These are phyloP conservation scores for Alviniconcha marisindica DNA, from an alignment of 1,140 invertebrate species.

Conservation along the genomic window DNA sequence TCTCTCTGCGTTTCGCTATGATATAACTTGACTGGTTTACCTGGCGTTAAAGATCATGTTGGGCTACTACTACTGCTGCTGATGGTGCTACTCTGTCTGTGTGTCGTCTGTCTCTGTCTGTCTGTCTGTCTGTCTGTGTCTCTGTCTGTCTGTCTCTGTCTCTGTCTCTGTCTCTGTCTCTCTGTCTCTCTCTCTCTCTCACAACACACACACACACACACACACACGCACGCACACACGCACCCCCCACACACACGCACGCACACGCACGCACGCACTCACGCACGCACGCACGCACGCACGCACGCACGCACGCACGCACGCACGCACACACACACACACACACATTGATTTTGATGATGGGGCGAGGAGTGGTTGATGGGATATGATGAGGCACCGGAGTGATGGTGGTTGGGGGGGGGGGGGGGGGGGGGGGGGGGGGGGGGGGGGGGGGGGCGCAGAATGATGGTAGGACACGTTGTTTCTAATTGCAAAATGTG, in stretches of 20 bases:
- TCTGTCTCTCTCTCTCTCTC: conserved; percentile 6
- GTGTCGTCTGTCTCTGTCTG: neutral
- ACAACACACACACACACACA: too few species aligned
- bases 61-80: too few species aligned
- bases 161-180: conserved; percentile 9
- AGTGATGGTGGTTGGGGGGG: too few species aligned
- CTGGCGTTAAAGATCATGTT: too few species aligned
- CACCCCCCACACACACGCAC: neutral
- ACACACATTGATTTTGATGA: too few species aligned
- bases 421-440: neutral
- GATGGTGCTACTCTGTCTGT: too few species aligned
- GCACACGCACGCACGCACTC: neutral
- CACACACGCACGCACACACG: neutral
- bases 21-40: too few species aligned
- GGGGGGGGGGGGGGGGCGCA: too few species aligned
- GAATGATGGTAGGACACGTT: neutral
- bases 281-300: conserved; percentile 7
- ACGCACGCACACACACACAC: conserved; percentile 19
- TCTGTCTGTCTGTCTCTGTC: conserved; percentile 24
- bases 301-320: conserved; percentile 22
- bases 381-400: too few species aligned
- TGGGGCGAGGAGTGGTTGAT: too few species aligned
- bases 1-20: too few species aligned
- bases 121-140: neutral
- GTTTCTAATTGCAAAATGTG: too few species aligned